A percentile compares a stretch with the other conserved stretches of the same genome.
Evolutionary conservation across 2,113 vertebrate species (phyloP).

Genomic region (Narcine bancroftii): DNA sequence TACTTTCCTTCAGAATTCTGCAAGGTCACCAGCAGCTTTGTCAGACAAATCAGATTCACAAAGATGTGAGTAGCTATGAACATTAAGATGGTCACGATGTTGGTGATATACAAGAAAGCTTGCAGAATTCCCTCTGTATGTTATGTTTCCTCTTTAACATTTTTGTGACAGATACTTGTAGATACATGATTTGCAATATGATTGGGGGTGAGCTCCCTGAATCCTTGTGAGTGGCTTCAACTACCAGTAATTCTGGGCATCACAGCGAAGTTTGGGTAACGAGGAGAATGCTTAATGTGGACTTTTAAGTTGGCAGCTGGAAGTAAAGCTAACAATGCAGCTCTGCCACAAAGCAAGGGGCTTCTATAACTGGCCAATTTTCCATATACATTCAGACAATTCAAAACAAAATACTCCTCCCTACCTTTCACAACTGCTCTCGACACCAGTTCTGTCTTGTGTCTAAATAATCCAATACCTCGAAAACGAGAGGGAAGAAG

Average conservation of each 20-base stretch:
- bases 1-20: not conserved
- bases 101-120: not conserved
- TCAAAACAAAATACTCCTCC: not conserved
- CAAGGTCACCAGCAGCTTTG: not conserved
- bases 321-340: not conserved
- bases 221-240: not conserved
- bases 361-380: not conserved
- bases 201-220: not conserved
- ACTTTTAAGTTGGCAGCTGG: not conserved
- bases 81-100: not conserved
- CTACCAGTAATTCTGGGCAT: not conserved
- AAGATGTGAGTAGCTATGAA: not conserved
- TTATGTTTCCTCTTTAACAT: not conserved
- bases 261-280: not conserved
- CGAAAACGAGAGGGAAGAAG: not conserved
- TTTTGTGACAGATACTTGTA: not conserved
- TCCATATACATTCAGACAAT: not conserved
- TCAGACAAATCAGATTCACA: not conserved
- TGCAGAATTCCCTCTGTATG: not conserved
- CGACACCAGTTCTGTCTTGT: not conserved
- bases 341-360: not conserved
- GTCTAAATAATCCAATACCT: not conserved
- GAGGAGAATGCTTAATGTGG: not conserved
- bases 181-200: not conserved
- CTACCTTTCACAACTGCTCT: not conserved